Evolutionary conservation across 1,140 invertebrate genomes (phyloP).

Genomic region (Bombus confusus): DNA sequence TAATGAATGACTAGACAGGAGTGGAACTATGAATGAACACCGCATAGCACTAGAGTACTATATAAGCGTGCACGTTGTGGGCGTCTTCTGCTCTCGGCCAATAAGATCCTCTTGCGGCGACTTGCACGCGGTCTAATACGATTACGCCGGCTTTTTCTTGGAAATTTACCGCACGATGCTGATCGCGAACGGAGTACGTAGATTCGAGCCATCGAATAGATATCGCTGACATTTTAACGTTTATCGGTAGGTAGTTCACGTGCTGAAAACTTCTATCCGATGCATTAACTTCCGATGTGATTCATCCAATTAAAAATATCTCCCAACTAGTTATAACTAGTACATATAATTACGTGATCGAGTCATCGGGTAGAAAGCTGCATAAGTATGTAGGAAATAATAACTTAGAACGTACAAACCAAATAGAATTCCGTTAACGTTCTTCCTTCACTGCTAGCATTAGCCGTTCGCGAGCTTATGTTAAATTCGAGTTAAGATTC

Average conservation of each 20-base stretch:
- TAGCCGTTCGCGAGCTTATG: no score
- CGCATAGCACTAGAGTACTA: slow-evolving; percentile 72
- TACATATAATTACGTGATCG: no score
- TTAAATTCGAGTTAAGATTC: no score
- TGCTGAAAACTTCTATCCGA: no score
- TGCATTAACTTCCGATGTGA: no score
- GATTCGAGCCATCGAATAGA: neutral
- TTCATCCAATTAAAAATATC: no score
- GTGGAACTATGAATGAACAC: slow-evolving; percentile 79
- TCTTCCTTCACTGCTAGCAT: no score
- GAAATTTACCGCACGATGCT: slow-evolving; percentile 48
- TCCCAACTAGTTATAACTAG: no score
- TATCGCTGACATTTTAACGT: neutral
- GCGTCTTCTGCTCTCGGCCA: slow-evolving; percentile 73
- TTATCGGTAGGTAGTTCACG: neutral
- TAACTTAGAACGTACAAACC: no score
- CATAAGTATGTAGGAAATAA: no score
- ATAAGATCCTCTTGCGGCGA: slow-evolving; percentile 61
- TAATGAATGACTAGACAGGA: slow-evolving; percentile 77
- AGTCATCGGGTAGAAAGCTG: no score
- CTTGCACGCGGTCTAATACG: slow-evolving; percentile 53
- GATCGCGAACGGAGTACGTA: neutral
- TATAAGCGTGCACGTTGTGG: slow-evolving; percentile 76
- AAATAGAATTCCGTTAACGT: no score
- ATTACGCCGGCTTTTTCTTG: slow-evolving; percentile 57